Base-by-base conservation (phyloP, 2,797 vertebrate species). In the Vipera ursinii region DNA sequence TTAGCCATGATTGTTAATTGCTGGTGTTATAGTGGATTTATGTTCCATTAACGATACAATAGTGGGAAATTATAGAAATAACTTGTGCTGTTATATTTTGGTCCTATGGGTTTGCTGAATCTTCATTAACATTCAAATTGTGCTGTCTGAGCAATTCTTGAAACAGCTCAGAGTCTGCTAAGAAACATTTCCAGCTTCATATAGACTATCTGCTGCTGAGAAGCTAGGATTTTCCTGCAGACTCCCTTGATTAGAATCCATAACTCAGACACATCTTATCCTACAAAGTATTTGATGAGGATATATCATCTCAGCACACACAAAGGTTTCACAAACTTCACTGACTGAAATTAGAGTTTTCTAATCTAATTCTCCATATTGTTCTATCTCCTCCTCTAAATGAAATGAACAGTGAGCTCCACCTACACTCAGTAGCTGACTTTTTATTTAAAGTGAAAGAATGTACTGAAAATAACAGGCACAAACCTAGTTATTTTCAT, bases 121-220 rank as follows among this genome's bases (percentile, higher is more conserved):
- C 26, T 93, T 93, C 14, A 93, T 92, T 92, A 93, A 93, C 92
- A 95, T 94, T 95, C 87, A 95, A 91, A 96, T 91, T 88, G 1
- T 87, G 48, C 69, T 94, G 59, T 95, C 85, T 55, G 92, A 94
- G 88, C 92, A 94, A 94, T 95, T 92, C 94, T 89, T 91, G n/a
- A 91, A 94, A 93, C 51, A 92, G 73, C 61, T 17, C 92, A 38
- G 20, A 90, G 92, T 96, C 87, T 82, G 86, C n/a, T 1, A 8
- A 8, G 93, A 93, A 94, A 89, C 89, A 17, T 92, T 94, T 14
- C 73, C 65, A 91, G 53, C 85, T 55, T 94, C 89, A 55, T n/a
- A 6, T 88, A 91, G 48, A 94, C 93, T 63, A 87, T 6, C 53
- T 59, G 14, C 26, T 51, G 89, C 15, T 69, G 4, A 56, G 6